A percentile compares a stretch with the other conserved stretches of the same genome.
phyloP scores from a whole-genome alignment of 1,140 invertebrate species.

The Aporrectodea caliginosa region DNA sequence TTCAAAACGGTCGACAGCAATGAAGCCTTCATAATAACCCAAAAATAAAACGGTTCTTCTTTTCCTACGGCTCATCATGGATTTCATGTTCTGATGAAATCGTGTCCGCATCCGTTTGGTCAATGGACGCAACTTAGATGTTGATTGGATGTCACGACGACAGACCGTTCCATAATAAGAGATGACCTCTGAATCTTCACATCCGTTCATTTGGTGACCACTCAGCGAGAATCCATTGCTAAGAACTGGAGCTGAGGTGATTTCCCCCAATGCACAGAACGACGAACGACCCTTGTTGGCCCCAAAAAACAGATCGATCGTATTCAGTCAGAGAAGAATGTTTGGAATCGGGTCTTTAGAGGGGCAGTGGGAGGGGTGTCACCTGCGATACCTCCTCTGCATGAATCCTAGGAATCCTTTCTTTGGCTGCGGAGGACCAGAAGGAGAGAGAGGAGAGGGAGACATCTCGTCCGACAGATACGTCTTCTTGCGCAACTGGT shows the following conservation, averaged over 20 bases:
- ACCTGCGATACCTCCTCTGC: neutral
- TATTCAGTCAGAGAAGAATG: neutral
- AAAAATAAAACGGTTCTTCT: too few relatives aligned
- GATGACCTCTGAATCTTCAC: too few relatives aligned
- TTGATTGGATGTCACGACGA: too few relatives aligned
- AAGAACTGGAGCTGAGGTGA: neutral
- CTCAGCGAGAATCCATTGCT: too few relatives aligned
- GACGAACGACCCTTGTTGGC: neutral
- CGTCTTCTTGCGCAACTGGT: neutral
- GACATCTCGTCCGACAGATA: neutral
- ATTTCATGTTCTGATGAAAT: too few relatives aligned
- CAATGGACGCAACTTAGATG: too few relatives aligned
- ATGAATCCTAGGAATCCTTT: neutral
- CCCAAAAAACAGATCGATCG: neutral
- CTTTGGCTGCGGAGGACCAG: neutral
- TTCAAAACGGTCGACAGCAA: too few relatives aligned
- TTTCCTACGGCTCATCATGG: too few relatives aligned
- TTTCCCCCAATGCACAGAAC: neutral
- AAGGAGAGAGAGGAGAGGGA: neutral
- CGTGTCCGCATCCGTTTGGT: too few relatives aligned
- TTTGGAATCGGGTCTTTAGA: neutral
- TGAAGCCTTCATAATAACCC: too few relatives aligned
- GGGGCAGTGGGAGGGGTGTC: neutral
- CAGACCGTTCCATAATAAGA: too few relatives aligned
- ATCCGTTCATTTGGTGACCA: too few relatives aligned